These are phyloP conservation scores for Hypolimnas misippus DNA, from an alignment of 2,888 invertebrate genomes.

Conservation along the genomic window DNA sequence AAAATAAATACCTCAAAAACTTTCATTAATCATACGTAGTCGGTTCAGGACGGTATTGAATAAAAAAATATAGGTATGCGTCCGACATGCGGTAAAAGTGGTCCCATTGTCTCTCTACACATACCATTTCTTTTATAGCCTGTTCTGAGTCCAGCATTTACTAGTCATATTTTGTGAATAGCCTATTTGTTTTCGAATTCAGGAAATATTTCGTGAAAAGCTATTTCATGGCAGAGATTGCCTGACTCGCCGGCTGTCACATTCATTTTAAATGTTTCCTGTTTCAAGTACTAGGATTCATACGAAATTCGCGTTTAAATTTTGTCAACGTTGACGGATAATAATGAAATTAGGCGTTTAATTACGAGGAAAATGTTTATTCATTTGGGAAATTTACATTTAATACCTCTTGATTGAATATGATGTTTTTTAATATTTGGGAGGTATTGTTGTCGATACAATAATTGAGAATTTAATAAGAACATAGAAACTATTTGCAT, in stretches of 20 bases:
- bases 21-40: background rate
- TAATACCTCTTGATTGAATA: background rate
- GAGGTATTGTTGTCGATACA: too few relatives aligned
- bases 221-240: conserved; percentile 17
- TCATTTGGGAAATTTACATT: background rate
- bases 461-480: too few relatives aligned
- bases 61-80: background rate
- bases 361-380: background rate
- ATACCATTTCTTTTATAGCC: conserved; percentile 1
- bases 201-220: conserved; percentile 27
- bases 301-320: background rate
- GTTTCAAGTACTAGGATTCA: conserved; percentile 8
- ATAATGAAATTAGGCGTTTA: background rate
- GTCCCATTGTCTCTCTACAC: background rate
- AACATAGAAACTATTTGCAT: too few relatives aligned
- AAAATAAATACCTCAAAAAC: too few relatives aligned
- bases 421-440: background rate
- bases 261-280: conserved; percentile 24
- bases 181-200: conserved; percentile 25
- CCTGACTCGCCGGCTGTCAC: conserved; percentile 13
- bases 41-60: background rate
- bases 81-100: background rate
- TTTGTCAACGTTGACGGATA: background rate
- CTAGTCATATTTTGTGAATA: conserved; percentile 10
- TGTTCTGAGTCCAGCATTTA: background rate